These are phyloP conservation scores for Nemotelus nigrinus DNA, from an alignment of 2,888 invertebrate species.

Conservation along the genomic window DNA sequence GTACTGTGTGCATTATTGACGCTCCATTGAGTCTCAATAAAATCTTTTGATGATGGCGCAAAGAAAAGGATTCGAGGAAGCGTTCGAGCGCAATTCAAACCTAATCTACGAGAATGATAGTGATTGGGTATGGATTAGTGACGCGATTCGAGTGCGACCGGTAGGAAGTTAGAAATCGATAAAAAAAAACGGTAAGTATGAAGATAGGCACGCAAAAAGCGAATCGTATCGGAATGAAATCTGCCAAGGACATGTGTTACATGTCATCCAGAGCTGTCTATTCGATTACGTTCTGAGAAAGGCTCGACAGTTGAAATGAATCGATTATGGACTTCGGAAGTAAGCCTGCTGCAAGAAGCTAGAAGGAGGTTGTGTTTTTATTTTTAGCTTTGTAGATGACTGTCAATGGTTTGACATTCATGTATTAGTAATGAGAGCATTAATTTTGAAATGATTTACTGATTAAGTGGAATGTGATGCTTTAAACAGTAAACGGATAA, in stretches of 20 bases:
- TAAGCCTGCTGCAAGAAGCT: no score
- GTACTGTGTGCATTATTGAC: slow-evolving; percentile 31
- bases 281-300: not conserved
- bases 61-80: slow-evolving; percentile 18
- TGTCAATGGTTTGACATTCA: no score
- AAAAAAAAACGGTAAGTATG: not conserved
- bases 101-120: slow-evolving; percentile 11
- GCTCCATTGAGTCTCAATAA: slow-evolving; percentile 38
- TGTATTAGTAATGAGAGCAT: no score
- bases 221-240: slow-evolving; percentile 9
- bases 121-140: slow-evolving; percentile 13
- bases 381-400: no score
- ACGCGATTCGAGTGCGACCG: not conserved
- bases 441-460: no score
- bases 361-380: no score
- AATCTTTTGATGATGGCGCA: slow-evolving; percentile 33
- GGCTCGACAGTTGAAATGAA: no score
- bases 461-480: no score
- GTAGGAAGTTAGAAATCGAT: not conserved
- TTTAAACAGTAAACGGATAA: no score
- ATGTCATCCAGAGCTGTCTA: not conserved
- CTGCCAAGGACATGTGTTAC: slow-evolving; percentile 25
- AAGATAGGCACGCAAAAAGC: not conserved
- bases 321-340: no score
- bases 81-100: slow-evolving; percentile 21